phyloP scores from a whole-genome alignment of 2,113 vertebrate genomes.

The Macrotis lagotis region DNA sequence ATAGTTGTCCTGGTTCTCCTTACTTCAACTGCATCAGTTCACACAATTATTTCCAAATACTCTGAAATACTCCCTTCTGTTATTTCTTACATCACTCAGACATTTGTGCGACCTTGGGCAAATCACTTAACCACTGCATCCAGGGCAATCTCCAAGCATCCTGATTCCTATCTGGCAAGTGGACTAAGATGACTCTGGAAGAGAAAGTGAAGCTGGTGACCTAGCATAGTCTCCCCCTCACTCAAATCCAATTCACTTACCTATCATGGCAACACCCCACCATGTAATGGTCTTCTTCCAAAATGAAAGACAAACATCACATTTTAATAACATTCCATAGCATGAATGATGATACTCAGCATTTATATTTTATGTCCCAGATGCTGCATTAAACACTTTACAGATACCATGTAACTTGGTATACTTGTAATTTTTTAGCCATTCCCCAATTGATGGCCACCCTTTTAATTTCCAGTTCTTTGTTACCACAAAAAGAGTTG shows the following conservation, averaged over 20 bases:
- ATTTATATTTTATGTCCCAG: not conserved
- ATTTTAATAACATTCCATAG: not conserved
- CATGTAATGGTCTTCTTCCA: too few relatives aligned
- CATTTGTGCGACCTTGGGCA: too few relatives aligned
- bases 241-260: too few relatives aligned
- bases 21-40: not conserved
- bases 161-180: too few relatives aligned
- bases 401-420: not conserved
- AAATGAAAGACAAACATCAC: too few relatives aligned
- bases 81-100: not conserved
- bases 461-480: not conserved
- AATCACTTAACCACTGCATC: too few relatives aligned
- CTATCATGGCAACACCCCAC: too few relatives aligned
- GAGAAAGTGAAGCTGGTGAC: too few relatives aligned
- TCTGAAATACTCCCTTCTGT: not conserved
- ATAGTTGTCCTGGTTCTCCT: not conserved
- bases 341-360: not conserved
- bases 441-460: not conserved
- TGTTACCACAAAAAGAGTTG: not conserved
- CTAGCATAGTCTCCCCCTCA: too few relatives aligned
- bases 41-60: not conserved
- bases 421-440: not conserved
- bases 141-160: too few relatives aligned
- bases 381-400: not conserved
- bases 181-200: too few relatives aligned